Conservation (phyloP, 35 echinoderm and acorn worm species). For the Eucidaris tribuloides region DNA sequence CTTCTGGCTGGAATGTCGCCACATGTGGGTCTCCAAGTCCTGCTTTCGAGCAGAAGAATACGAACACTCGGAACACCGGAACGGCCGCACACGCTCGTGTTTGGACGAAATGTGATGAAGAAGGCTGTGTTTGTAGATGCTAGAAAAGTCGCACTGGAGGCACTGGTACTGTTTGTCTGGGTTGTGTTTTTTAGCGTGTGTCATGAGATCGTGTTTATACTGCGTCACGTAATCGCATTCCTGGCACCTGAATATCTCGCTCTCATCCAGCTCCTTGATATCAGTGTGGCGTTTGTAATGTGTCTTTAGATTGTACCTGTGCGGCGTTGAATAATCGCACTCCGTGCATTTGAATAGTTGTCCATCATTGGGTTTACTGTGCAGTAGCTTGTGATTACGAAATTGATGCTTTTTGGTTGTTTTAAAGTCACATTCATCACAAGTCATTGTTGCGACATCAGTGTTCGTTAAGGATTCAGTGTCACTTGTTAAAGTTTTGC, state of each 20-base stretch:
- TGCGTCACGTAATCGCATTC: constrained; percentile 84
- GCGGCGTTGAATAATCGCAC: constrained; percentile 60
- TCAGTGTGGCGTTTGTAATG: constrained; percentile 78
- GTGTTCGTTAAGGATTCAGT: no score
- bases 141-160: constrained; percentile 75
- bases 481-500: no score
- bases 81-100: constrained; percentile 72
- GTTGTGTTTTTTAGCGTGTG: constrained; percentile 74
- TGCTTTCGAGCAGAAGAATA: constrained; percentile 70
- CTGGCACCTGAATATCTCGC: constrained; percentile 67
- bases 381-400: constrained; percentile 9
- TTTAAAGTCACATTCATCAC: constrained; percentile 12
- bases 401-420: background rate
- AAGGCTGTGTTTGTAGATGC: constrained; percentile 93
- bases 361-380: background rate
- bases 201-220: constrained; percentile 80
- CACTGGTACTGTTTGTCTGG: constrained; percentile 74
- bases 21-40: constrained; percentile 76
- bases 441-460: no score
- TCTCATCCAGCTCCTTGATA: constrained; percentile 63
- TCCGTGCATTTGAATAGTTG: constrained; percentile 62
- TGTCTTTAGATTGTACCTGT: constrained; percentile 81
- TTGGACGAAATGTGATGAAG: constrained; percentile 81
- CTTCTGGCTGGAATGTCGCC: constrained; percentile 42
- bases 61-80: constrained; percentile 62